Conservation (phyloP, 2,888 invertebrate genomes). For the Meiosimyza decipiens region DNA sequence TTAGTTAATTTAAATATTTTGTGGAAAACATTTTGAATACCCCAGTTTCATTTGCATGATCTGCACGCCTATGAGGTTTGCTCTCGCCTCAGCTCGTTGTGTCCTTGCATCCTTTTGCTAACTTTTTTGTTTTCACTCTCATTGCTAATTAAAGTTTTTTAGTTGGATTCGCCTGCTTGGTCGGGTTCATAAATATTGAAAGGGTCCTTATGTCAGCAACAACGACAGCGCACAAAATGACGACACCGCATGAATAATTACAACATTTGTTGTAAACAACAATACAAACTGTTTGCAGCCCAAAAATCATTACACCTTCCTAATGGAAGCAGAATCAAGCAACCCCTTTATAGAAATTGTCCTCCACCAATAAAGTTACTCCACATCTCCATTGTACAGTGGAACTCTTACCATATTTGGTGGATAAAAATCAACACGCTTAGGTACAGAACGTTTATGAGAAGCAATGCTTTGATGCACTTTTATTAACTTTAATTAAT, state of each 20-base stretch:
- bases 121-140: background rate
- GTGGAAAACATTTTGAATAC: background rate
- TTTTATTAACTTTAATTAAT: too few relatives aligned
- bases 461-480: too few relatives aligned
- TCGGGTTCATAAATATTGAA: constrained; percentile 27
- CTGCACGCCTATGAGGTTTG: background rate
- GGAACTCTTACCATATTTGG: too few relatives aligned
- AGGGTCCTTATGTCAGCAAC: constrained; percentile 16
- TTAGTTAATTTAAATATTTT: constrained; percentile 30
- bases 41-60: background rate
- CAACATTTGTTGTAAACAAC: background rate
- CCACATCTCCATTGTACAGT: too few relatives aligned
- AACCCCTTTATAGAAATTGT: too few relatives aligned
- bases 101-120: background rate
- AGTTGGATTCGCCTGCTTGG: background rate
- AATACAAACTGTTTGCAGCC: background rate
- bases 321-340: too few relatives aligned
- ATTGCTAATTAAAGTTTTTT: constrained; percentile 53
- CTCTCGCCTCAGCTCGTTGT: background rate
- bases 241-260: constrained; percentile 31
- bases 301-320: too few relatives aligned
- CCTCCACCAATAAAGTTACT: too few relatives aligned
- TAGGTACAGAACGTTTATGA: too few relatives aligned
- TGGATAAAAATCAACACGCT: too few relatives aligned
- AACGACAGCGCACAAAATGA: background rate